Conservation (phyloP, 2,113 vertebrate genomes). For the Varanus komodoensis region DNA sequence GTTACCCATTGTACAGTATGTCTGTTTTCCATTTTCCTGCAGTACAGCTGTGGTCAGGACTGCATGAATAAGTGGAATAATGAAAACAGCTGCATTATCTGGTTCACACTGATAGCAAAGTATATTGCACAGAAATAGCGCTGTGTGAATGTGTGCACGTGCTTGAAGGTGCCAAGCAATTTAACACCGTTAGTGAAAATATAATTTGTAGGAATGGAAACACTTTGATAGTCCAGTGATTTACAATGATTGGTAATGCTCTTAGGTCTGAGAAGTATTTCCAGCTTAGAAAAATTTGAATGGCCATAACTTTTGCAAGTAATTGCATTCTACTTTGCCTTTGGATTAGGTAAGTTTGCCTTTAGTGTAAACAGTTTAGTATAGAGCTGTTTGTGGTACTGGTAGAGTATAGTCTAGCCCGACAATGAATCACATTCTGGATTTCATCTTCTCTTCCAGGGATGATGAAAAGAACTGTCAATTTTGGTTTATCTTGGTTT, state of each 20-base stretch:
- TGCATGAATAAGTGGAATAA: background rate
- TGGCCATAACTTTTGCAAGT: background rate
- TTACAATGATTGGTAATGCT: background rate
- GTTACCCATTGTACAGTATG: conserved; percentile 3
- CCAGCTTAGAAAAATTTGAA: background rate
- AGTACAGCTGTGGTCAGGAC: background rate
- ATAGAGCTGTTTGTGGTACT: background rate
- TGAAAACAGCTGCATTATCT: background rate
- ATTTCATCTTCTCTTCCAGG: background rate
- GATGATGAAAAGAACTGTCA: too few relatives aligned
- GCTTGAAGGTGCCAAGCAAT: background rate
- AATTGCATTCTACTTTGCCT: background rate
- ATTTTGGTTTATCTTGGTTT: too few relatives aligned
- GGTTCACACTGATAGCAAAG: background rate
- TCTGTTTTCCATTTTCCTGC: background rate
- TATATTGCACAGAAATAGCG: background rate
- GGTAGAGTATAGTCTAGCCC: background rate
- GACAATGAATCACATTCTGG: background rate
- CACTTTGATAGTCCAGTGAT: background rate
- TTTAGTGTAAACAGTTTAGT: background rate
- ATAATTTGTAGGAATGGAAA: conserved; percentile 3
- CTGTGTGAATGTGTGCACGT: background rate
- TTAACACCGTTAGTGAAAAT: background rate
- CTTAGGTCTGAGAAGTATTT: accelerated
- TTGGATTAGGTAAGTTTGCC: background rate